Evolutionary conservation across 1,140 invertebrate species (phyloP), one percentile per base, ranked within the genome.

Genomic region (Trichoplusia ni): DNA sequence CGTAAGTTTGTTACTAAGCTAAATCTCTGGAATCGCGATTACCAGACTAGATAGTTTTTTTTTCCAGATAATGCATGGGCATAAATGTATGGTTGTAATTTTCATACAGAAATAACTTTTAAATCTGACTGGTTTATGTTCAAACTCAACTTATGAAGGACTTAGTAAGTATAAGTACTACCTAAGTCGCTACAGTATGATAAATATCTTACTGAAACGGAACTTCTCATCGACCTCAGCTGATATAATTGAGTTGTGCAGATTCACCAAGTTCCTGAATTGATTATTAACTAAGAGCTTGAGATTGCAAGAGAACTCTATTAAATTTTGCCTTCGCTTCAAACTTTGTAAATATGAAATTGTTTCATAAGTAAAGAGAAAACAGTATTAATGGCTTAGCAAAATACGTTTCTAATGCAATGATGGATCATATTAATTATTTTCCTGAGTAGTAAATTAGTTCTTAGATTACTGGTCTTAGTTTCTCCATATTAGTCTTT

Each of bases 211-310:
- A 67, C 37, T 58, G 44, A 58, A 33, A 64, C 56, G 27, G 40
- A 70, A 71, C 62, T 72, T 69, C 63, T 44, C 49, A 29, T 51
- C 60, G 46, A 69, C 66, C 51, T 67, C 40, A 37, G 47, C 60
- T 56, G 19, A 54, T 61, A 62, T 69, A 70, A 77, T 77, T 69
- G 64, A 72, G 58, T 72, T 61, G 35, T 54, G 37, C 18, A 51
- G 46, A 69, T 67, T 73, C 64, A 11, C 46, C 18, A 75, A 67
- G 63, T 67, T 70, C 44, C 54, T 19, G 51, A 64, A 67, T 75
- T 69, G 54, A 73, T 69, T 68, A 72, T 66, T 63, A 73, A 72
- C 47, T 65, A 27, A 51, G 63, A 49, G 47, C 54, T 61, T 33
- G 46, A 23, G 18, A 56, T 60, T 16, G 56, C 42, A 14, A 58